A percentile compares a stretch with the other conserved stretches of the same genome.
These are phyloP conservation scores for Dromaius novaehollandiae DNA, from an alignment of 2,113 vertebrate genomes.

Conservation along the genomic window DNA sequence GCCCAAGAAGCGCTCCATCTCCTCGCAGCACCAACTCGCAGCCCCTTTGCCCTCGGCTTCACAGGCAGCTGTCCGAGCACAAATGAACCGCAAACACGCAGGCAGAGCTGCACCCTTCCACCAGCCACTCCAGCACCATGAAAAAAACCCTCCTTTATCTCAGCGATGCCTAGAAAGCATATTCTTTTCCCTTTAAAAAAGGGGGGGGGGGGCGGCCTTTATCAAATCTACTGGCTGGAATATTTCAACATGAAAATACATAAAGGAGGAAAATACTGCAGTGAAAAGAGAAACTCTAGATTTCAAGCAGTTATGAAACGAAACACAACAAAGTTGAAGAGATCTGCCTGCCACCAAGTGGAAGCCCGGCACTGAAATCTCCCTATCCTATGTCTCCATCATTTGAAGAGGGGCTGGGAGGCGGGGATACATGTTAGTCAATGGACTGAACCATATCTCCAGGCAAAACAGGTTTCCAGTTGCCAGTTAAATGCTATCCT, in stretches of 20 bases:
- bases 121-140: not conserved
- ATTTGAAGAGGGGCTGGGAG: slow-evolving; percentile 70
- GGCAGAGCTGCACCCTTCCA: not conserved
- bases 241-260: slow-evolving; percentile 2
- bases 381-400: slow-evolving; percentile 73
- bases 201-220: not conserved
- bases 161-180: slow-evolving; percentile 5
- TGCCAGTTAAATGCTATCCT: not conserved
- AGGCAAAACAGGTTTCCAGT: slow-evolving; percentile 35
- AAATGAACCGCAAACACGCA: not conserved
- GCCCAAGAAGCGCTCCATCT: slow-evolving; percentile 94
- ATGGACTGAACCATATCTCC: slow-evolving; percentile 78
- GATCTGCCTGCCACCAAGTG: slow-evolving; percentile 46
- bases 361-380: slow-evolving; percentile 72
- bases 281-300: not conserved
- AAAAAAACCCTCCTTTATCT: slow-evolving; percentile 11
- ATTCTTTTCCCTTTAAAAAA: not conserved
- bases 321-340: slow-evolving; percentile 79
- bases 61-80: slow-evolving; percentile 55
- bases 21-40: not conserved
- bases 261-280: not conserved
- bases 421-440: slow-evolving; percentile 75
- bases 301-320: slow-evolving; percentile 16
- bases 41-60: slow-evolving; percentile 39
- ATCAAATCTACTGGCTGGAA: slow-evolving; percentile 7